Evolutionary conservation across 2,797 vertebrate species (phyloP), one percentile per base, ranked within the genome.

Genomic region (Brachyalestes nurse): DNA sequence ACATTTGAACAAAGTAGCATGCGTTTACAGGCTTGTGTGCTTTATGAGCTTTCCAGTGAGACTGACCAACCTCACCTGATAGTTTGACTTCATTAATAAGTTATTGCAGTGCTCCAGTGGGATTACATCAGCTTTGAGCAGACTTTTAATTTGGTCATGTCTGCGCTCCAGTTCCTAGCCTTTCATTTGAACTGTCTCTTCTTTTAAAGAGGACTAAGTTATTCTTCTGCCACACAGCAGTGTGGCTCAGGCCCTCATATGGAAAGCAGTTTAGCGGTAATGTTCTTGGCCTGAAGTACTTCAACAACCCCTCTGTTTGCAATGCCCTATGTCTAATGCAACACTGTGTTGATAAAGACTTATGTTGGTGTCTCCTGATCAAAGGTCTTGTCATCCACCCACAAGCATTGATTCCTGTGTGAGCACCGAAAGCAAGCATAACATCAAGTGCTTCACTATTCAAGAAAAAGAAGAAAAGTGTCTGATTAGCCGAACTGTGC

Each of bases 111-210:
- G 87, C 80, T 87, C 66, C 58, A 83, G 49, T 75, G 78, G 69
- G 86, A 89, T 90, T 89, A 89, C 89, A 75, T 93, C 89, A 90
- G 83, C 85, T 90, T 88, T 86, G 92, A 86, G 86, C 88, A 90
- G 90, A 77, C 82, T 80, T 90, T 85, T 92, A 90, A 91, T 92
- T 92, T 89, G 86, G 86, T 77, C 83, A 87, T 87, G 87, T 90
- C 90, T 88, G 75, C 89, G 84, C 86, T 89, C 86, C 83, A 78
- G 49, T 77, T 74, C 82, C 82, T 85, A 42, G 71, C 19, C 69
- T 82, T 81, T 87, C 85, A 81, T 70, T 57, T 76, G 60, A 83
- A 84, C 82, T 42, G 79, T 81, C 88, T 86, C 82, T 82, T 58
- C 75, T 86, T 91, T 90, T 88, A 90, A 34, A 90, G 84, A 88